Conservation (phyloP, 2,888 invertebrate genomes). For the Tenthredo scrophulariae region DNA sequence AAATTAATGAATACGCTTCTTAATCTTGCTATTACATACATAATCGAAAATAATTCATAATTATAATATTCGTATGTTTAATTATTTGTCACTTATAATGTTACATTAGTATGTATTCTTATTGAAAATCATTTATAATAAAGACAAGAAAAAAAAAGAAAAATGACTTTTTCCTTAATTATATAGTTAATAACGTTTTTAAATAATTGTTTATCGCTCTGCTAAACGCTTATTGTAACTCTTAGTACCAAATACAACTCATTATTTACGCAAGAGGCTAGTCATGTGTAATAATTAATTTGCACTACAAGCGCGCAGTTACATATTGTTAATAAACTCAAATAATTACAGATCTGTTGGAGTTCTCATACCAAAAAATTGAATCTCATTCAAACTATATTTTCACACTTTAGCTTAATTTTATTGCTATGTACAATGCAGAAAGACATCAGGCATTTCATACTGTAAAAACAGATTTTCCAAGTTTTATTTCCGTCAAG, state of each 20-base stretch:
- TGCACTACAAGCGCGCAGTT: background rate
- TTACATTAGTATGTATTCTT: background rate
- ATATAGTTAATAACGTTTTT: background rate
- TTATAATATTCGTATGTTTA: constrained; percentile 16
- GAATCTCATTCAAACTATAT: background rate
- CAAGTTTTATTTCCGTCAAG: background rate
- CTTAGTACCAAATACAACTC: constrained; percentile 8
- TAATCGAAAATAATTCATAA: background rate
- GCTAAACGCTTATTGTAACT: background rate
- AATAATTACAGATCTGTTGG: background rate
- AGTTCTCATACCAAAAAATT: background rate
- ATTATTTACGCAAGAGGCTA: constrained; percentile 14
- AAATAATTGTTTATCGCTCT: background rate
- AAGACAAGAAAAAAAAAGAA: background rate
- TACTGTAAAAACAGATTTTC: background rate
- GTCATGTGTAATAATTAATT: background rate
- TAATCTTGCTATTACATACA: background rate
- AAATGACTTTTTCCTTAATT: background rate
- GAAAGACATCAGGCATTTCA: background rate
- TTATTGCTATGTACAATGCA: constrained; percentile 6
- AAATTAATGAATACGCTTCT: background rate
- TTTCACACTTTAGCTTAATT: background rate
- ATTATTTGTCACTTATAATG: constrained; percentile 36
- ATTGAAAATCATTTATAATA: background rate
- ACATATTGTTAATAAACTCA: background rate